Evolutionary conservation across 2,797 vertebrate genomes (phyloP).

Genomic region (Tolypeutes matacus): DNA sequence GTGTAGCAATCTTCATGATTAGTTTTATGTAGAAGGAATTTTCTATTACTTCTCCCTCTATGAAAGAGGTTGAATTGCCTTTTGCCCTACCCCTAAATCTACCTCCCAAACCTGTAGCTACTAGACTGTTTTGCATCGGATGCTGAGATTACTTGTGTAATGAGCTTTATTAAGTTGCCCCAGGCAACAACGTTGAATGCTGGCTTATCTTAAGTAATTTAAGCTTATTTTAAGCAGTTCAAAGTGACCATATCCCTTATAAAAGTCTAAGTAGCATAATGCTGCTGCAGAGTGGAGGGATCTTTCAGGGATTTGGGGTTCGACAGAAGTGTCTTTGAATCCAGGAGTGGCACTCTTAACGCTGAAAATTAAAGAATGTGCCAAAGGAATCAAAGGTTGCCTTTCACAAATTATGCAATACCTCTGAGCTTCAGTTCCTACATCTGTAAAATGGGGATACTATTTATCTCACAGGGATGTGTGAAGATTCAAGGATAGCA

Average conservation of each 20-base stretch:
- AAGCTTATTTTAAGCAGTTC: background rate
- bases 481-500: conserved; percentile 17
- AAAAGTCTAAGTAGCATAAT: background rate
- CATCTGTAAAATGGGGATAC: background rate
- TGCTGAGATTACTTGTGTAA: background rate
- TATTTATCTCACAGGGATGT: background rate
- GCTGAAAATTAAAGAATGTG: background rate
- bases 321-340: background rate
- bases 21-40: background rate
- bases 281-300: background rate
- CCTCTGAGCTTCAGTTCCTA: background rate
- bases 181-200: background rate
- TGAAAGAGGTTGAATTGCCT: background rate
- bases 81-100: background rate
- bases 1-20: background rate
- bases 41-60: background rate
- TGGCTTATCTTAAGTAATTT: conserved; percentile 34
- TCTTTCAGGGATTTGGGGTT: background rate
- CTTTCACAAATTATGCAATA: background rate
- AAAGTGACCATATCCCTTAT: background rate
- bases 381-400: background rate
- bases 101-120: background rate
- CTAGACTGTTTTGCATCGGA: background rate
- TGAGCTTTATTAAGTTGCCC: background rate
- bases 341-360: background rate